phyloP scores from a whole-genome alignment of 2,888 invertebrate genomes.

The Hipparchia semele region DNA sequence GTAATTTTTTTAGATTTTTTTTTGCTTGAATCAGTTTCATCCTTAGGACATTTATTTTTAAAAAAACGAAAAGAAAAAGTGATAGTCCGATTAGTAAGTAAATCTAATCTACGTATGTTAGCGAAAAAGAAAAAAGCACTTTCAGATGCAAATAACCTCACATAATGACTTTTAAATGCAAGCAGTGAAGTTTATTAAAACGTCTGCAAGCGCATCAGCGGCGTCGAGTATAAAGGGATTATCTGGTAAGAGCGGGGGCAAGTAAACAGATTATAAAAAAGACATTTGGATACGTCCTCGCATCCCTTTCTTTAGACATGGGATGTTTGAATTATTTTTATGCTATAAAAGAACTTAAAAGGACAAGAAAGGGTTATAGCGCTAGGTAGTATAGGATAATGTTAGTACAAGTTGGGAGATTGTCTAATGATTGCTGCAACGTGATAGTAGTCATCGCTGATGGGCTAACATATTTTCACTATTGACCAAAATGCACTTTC shows the following conservation, averaged over 20 bases:
- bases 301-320: conserved; percentile 24
- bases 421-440: too few relatives aligned
- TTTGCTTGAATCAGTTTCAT: too few relatives aligned
- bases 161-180: conserved; percentile 25
- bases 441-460: too few relatives aligned
- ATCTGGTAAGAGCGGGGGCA: conserved; percentile 66
- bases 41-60: too few relatives aligned
- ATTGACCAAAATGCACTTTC: too few relatives aligned
- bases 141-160: conserved; percentile 9
- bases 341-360: neutral
- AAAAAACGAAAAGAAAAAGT: too few relatives aligned
- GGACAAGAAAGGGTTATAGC: neutral
- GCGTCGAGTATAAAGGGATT: conserved; percentile 70
- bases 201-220: conserved; percentile 58
- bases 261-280: conserved; percentile 81
- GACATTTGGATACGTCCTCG: conserved; percentile 58
- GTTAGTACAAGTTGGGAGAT: too few relatives aligned
- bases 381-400: neutral
- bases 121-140: too few relatives aligned
- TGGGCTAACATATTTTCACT: too few relatives aligned
- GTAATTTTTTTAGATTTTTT: too few relatives aligned
- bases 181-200: conserved; percentile 46
- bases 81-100: too few relatives aligned
- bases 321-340: conserved; percentile 16
- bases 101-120: too few relatives aligned